A percentile compares a stretch with the other conserved stretches of the same genome.
phyloP scores from a whole-genome alignment of 1,140 invertebrate species.

The Drosophila lowei region DNA sequence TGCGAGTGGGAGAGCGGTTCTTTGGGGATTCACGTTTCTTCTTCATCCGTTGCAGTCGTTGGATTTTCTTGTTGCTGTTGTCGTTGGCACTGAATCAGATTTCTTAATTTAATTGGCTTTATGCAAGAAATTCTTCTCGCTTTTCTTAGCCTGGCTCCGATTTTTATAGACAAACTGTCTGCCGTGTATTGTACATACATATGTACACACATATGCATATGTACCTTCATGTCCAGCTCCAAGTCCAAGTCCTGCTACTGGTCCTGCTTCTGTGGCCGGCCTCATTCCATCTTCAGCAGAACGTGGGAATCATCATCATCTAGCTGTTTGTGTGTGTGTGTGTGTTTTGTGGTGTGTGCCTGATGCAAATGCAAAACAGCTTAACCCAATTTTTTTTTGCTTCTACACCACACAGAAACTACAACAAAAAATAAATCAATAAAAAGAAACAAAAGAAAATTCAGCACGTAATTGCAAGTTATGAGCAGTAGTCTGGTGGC shows the following conservation, averaged over 20 bases:
- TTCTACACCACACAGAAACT: background rate
- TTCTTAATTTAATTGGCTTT: conserved; percentile 82
- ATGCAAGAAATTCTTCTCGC: conserved; percentile 69
- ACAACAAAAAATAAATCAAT: conserved; percentile 30
- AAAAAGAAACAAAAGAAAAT: conserved; percentile 47
- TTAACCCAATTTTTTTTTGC: conserved; percentile 53
- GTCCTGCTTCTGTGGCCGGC: background rate
- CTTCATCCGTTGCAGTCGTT: conserved; percentile 15
- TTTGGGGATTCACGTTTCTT: conserved; percentile 69
- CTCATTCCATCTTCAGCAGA: background rate
- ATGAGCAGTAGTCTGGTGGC: conserved; percentile 23
- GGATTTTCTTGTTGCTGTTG: conserved; percentile 35
- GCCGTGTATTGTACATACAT: background rate
- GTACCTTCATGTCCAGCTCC: too few species aligned
- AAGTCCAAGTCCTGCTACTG: conserved; percentile 16
- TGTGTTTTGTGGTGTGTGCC: conserved; percentile 26
- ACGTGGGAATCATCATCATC: conserved; percentile 42
- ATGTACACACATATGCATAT: too few species aligned
- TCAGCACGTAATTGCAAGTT: conserved; percentile 47
- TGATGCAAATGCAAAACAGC: conserved; percentile 44
- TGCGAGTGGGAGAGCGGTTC: conserved; percentile 12
- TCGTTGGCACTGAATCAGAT: conserved; percentile 70
- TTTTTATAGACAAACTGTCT: conserved; percentile 78
- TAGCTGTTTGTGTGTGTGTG: conserved; percentile 14
- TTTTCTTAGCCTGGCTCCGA: conserved; percentile 20